Base-by-base conservation (phyloP, 2,113 vertebrate species). In the Chlorodrepanis virens region DNA sequence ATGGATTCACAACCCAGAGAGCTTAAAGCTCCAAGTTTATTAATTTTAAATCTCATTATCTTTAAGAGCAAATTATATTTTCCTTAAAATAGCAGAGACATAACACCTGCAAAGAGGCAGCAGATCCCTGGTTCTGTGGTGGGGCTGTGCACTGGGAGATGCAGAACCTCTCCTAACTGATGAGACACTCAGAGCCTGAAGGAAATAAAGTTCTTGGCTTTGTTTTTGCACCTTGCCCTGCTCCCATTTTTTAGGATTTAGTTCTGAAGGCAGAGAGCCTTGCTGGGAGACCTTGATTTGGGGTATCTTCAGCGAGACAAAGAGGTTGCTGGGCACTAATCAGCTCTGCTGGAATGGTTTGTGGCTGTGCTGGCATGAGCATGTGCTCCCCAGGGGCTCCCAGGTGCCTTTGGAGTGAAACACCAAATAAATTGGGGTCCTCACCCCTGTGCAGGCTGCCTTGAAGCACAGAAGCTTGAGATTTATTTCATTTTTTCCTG, bases 1-100 rank as follows among this genome's bases (percentile, higher is more conserved):
- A 5, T 44, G 33, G 40, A 70, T 37, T 59, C 64, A 44, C 18
- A 45, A 9, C 47, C 25, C 56, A 49, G 33, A 75, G 49, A 88
- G 52, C 87, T 67, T 60, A 70, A 83, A 92, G 72, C 72, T 64
- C 19, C 16, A 3, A 64, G 77, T 64, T 74, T 92, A 78, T 90
- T 95, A 81, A 91, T 87, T 86, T 89, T n/a, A 84, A 94, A 94
- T 91, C 77, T 91, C 91, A 82, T 89, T 94, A 81, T 75, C 82
- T 95, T 89, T 79, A 95, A 75, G 37, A 84, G 64, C 31, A 95
- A 92, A 93, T 89, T 75, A 11, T 54, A 37, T 84, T 96, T 86
- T 47, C 77, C 37, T 82, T 79, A 28, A 91, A 89, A 72, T 17
- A 85, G 69, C 77, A 89, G 63, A 80, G 47, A 1, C 24, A 0